phyloP scores from a whole-genome alignment of 2,797 vertebrate genomes.

The Neopelma chrysocephalum region DNA sequence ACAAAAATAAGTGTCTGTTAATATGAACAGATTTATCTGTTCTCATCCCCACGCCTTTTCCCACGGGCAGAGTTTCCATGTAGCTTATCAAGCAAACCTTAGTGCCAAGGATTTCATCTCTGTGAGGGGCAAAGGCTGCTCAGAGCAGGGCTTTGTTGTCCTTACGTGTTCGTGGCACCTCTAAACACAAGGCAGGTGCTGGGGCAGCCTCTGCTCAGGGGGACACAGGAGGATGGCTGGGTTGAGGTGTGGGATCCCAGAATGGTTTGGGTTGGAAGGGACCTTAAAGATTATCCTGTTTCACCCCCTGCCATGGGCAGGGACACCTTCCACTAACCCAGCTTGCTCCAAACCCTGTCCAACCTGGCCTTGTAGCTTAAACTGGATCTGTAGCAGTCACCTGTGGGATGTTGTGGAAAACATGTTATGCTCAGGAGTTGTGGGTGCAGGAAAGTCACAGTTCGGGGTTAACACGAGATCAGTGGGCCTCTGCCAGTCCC shows the following conservation, averaged over 20 bases:
- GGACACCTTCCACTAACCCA: not conserved
- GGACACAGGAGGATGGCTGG: not conserved
- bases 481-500: not conserved
- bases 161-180: rapidly evolving
- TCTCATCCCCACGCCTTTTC: conserved; percentile 51
- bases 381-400: not conserved
- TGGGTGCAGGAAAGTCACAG: not conserved
- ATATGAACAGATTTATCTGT: conserved; percentile 48
- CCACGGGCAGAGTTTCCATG: not conserved
- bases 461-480: not conserved
- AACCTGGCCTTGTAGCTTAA: not conserved
- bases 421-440: rapidly evolving
- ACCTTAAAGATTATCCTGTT: not conserved
- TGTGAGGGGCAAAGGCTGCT: not conserved
- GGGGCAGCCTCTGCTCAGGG: not conserved
- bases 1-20: conserved; percentile 59
- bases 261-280: not conserved
- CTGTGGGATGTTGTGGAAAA: not conserved
- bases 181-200: not conserved
- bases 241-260: not conserved
- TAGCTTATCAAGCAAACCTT: not conserved
- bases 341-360: not conserved
- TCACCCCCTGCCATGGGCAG: not conserved
- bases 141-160: not conserved
- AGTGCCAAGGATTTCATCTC: not conserved